phyloP scores from a whole-genome alignment of 2,888 invertebrate genomes.

The Mimachlamys varia region DNA sequence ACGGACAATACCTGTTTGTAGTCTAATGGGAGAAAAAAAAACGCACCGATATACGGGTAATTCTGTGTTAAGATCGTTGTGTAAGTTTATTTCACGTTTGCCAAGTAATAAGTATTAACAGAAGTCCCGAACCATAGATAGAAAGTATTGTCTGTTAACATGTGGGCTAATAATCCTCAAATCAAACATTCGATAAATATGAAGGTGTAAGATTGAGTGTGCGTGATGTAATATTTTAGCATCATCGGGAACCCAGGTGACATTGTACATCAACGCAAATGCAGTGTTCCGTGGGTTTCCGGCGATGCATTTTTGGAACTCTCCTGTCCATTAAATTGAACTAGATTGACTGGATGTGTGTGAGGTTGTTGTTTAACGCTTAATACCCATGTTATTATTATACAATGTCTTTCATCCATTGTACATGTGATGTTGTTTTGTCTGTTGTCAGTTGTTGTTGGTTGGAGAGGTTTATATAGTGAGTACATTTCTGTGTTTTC shows the following conservation, averaged over 20 bases:
- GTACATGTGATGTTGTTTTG: background rate
- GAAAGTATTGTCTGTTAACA: background rate
- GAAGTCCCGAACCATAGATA: background rate
- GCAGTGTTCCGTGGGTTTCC: too few relatives aligned
- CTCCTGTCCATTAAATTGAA: background rate
- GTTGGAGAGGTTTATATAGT: too few relatives aligned
- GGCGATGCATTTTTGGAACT: background rate
- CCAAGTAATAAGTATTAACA: background rate
- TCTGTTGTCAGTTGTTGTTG: background rate
- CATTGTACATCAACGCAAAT: too few relatives aligned
- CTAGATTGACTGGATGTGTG: background rate
- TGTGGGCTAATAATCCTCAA: too few relatives aligned
- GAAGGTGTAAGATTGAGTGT: too few relatives aligned
- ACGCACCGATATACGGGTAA: background rate
- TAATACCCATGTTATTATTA: background rate
- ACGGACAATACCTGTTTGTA: background rate
- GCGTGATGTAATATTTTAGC: too few relatives aligned
- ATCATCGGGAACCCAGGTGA: too few relatives aligned
- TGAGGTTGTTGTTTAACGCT: background rate
- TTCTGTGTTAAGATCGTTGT: background rate
- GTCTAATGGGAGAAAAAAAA: background rate
- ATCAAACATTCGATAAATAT: too few relatives aligned
- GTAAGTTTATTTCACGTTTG: background rate
- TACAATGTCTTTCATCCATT: conserved; percentile 31
- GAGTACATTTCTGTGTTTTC: too few relatives aligned